phyloP scores from a whole-genome alignment of 2,888 invertebrate genomes.

The Drosophila meridiana region DNA sequence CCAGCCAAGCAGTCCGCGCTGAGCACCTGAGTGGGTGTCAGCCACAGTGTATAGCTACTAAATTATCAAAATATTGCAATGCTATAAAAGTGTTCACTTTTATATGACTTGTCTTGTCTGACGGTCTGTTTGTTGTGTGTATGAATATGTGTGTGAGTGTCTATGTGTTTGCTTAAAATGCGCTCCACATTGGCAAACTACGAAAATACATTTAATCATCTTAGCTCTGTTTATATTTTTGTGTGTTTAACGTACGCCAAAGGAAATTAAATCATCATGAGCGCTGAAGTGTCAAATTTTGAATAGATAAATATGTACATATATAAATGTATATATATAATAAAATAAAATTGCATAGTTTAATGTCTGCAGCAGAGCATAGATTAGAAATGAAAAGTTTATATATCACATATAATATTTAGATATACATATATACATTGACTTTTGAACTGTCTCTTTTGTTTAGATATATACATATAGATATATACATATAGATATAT shows the following conservation, averaged over 20 bases:
- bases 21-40: slow-evolving; percentile 63
- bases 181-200: slow-evolving; percentile 49
- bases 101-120: slow-evolving; percentile 18
- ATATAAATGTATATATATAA: background rate
- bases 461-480: too few species aligned
- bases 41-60: slow-evolving; percentile 47
- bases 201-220: slow-evolving; percentile 64
- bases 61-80: slow-evolving; percentile 76
- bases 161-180: slow-evolving; percentile 20
- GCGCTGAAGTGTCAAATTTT: slow-evolving; percentile 58
- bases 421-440: too few species aligned
- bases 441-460: too few species aligned
- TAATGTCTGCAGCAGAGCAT: background rate
- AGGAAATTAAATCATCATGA: slow-evolving; percentile 74
- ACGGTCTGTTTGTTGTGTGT: slow-evolving; percentile 1
- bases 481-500: too few species aligned
- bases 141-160: slow-evolving; percentile 1
- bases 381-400: too few species aligned
- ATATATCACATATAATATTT: too few species aligned
- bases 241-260: slow-evolving; percentile 45
- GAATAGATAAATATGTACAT: background rate
- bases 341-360: background rate
- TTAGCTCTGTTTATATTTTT: slow-evolving; percentile 23
- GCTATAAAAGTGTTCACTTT: slow-evolving; percentile 58
- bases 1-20: slow-evolving; percentile 4